phyloP scores from a whole-genome alignment of 2,797 vertebrate species.

The Paguma larvata region DNA sequence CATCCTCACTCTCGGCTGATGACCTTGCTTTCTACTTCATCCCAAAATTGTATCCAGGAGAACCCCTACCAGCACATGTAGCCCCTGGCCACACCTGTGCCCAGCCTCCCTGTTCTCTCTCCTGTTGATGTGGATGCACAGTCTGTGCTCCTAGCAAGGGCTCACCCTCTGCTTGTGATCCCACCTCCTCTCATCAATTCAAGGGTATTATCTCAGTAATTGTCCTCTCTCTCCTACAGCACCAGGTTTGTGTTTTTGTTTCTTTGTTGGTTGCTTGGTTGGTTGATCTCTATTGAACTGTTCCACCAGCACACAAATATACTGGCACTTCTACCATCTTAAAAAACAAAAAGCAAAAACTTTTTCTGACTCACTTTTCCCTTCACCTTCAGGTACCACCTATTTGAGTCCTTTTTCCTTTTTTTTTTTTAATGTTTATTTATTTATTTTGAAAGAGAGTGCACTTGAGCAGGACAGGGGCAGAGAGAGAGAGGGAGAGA shows the following conservation, averaged over 20 bases:
- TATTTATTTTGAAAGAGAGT: no score
- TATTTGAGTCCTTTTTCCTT: background rate
- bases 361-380: background rate
- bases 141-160: background rate
- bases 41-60: background rate
- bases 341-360: background rate
- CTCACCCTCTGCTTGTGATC: background rate
- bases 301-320: background rate
- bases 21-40: constrained; percentile 40
- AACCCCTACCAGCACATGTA: background rate
- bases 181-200: background rate
- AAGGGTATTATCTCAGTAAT: background rate
- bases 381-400: background rate
- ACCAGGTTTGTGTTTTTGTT: constrained; percentile 11
- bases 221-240: background rate
- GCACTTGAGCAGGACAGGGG: no score
- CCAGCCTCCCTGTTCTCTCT: background rate
- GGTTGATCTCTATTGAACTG: background rate
- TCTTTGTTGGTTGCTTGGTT: constrained; percentile 36
- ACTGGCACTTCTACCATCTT: background rate
- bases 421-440: no score
- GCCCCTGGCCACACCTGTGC: background rate
- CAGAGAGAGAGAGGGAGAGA: no score
- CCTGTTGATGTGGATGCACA: background rate
- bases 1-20: background rate